Conservation (phyloP, 1,140 invertebrate genomes). For the Uloborus diversus region DNA sequence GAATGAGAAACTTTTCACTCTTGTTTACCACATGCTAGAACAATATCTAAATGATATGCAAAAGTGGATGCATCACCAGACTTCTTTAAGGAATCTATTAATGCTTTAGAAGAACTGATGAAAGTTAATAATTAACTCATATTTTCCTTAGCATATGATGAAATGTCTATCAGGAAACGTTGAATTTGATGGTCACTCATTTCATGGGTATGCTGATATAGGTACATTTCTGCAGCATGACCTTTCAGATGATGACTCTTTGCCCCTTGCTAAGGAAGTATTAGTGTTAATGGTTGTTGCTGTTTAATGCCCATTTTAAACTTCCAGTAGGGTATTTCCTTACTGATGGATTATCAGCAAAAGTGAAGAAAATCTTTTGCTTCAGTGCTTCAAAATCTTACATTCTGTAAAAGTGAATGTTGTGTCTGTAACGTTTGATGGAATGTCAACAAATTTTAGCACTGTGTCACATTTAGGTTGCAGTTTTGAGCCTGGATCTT, state of each 20-base stretch:
- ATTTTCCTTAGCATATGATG: constrained; percentile 63
- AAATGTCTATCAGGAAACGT: constrained; percentile 64
- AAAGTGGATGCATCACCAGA: neutral
- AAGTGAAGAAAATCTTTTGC: constrained; percentile 1
- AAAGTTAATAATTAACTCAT: neutral
- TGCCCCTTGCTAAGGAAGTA: constrained; percentile 62
- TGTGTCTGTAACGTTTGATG: constrained; percentile 12
- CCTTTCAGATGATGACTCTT: constrained; percentile 58
- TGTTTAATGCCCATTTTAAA: constrained; percentile 62
- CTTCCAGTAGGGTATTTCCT: constrained; percentile 28
- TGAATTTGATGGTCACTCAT: constrained; percentile 61
- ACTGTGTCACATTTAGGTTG: neutral
- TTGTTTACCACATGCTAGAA: neutral
- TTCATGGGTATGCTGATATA: constrained; percentile 62
- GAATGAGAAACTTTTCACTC: neutral
- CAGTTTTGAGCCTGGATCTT: neutral
- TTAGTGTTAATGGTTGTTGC: constrained; percentile 63
- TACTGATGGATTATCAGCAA: neutral
- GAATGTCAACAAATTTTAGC: neutral
- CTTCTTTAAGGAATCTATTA: constrained; percentile 16
- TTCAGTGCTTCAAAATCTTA: neutral
- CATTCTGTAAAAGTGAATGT: neutral
- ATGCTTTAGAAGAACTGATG: neutral
- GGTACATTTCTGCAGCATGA: no score
- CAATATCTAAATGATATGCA: constrained; percentile 58